phyloP scores from a whole-genome alignment of 2,113 vertebrate species.

The Erpornis zantholeuca region DNA sequence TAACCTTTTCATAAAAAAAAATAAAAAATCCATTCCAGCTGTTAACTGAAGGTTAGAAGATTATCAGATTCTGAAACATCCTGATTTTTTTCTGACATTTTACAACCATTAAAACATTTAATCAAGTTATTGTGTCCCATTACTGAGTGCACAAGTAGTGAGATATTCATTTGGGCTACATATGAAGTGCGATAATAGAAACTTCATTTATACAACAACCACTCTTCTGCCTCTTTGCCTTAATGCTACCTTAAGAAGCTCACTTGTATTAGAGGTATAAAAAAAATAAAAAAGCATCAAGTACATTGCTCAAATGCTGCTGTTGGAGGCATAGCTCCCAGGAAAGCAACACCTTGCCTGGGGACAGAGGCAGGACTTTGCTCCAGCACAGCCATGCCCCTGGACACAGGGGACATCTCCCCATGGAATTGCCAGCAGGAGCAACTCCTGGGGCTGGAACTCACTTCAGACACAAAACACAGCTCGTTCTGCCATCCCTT shows the following conservation, averaged over 20 bases:
- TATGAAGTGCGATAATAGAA: background rate
- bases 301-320: background rate
- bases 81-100: background rate
- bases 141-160: background rate
- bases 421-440: fast-evolving
- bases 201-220: background rate
- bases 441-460: background rate
- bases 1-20: background rate
- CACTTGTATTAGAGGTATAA: background rate
- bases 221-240: background rate
- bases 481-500: background rate
- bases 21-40: background rate
- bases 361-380: background rate
- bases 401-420: fast-evolving
- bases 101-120: background rate
- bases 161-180: background rate
- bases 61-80: background rate
- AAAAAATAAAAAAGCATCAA: background rate
- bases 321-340: fast-evolving
- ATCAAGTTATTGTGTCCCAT: background rate
- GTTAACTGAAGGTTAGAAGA: background rate
- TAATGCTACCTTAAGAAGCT: background rate
- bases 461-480: background rate
- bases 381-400: fast-evolving
- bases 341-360: background rate